phyloP scores from a whole-genome alignment of 2,113 vertebrate genomes.

The Gymnobelideus leadbeateri region DNA sequence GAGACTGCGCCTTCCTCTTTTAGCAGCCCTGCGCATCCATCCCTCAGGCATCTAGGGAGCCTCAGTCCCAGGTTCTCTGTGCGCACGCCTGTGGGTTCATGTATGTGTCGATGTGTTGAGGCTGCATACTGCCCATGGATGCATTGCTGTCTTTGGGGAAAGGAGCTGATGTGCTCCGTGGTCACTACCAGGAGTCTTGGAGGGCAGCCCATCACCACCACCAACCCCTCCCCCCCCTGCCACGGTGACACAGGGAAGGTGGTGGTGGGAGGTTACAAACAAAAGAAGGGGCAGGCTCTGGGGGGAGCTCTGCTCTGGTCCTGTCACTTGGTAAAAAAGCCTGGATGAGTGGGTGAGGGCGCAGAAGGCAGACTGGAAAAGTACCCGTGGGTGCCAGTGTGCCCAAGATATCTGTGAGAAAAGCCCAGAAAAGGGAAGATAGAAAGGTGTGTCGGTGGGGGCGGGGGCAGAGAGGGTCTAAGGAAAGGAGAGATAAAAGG shows the following conservation, averaged over 20 bases:
- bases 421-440: neutral
- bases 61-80: neutral
- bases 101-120: neutral
- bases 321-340: neutral
- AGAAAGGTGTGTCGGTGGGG: neutral
- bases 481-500: neutral
- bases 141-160: neutral
- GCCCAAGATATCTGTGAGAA: neutral
- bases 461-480: neutral
- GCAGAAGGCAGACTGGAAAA: neutral
- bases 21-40: neutral
- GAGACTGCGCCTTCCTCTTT: neutral
- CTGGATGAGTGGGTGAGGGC: neutral
- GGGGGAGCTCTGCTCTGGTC: neutral
- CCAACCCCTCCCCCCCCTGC: no score
- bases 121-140: neutral
- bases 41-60: neutral
- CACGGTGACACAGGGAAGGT: neutral
- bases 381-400: neutral
- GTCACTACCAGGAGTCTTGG: neutral
- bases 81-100: neutral
- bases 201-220: neutral
- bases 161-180: neutral
- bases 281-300: neutral
- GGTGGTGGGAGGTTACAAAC: neutral